Base-by-base conservation (phyloP, 2,797 vertebrate species). In the Tinamus major region DNA sequence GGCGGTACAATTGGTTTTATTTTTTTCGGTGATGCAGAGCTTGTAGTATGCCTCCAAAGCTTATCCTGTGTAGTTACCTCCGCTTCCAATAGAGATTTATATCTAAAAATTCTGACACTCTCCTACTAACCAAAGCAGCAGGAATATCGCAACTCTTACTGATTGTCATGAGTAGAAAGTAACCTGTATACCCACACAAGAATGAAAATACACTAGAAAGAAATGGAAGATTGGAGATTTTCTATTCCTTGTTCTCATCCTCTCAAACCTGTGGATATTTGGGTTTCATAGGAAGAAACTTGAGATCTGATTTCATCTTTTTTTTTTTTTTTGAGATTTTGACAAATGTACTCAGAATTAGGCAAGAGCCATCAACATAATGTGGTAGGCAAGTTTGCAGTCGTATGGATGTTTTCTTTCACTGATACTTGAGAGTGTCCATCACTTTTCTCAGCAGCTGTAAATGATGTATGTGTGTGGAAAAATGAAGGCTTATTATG, bases 241-340 rank as follows among this genome's bases (percentile, higher is more conserved):
- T 69, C 27, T 76, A 49, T 13, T 6, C 87, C 29, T 56, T 29
- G 39, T 33, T 4, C 4, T 69, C 39, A 49, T 31, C 9, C 81
- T 79, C n/a, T 78, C 44, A 68, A 70, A 35, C 8, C 6, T 27
- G 33, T 3, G 0, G 24, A 33, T 33, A 55, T 42, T n/a, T 85
- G 10, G 9, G 42, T 67, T 84, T 92, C 59, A 33, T 15, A 55
- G 21, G 31, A 79, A 49, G 23, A 71, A 94, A 96, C 64, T 20
- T 5, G 20, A 87, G 23, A 51, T 69, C 11, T 78, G 19, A 56
- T 46, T 83, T 49, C 6, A 42, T 68, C 10, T 46, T 58, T 3
- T 23, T 94, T 85, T 94, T 85, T 89, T 79, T 85, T 49, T 49
- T 89, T 82, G 15, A 42, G 71, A 71, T 69, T 80, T 75, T 48